These are phyloP conservation scores for Agelas oroides DNA, from an alignment of 37 sponge, comb jelly and placozoan species.

Conservation along the genomic window DNA sequence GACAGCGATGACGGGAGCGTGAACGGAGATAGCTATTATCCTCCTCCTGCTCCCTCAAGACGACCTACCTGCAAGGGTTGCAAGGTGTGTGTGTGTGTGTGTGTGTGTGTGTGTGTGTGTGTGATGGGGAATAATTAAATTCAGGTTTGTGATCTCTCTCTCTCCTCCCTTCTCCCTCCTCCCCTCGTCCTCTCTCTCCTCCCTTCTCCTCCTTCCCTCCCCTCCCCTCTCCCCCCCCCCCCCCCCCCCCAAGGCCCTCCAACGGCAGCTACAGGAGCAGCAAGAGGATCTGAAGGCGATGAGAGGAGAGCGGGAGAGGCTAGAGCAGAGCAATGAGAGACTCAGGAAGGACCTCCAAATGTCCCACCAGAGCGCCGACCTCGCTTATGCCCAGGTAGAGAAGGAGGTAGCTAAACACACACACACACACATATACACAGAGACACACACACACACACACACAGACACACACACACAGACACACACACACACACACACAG, in stretches of 20 bases:
- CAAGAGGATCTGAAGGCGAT: slow-evolving; percentile 30
- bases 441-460: no score
- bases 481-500: no score
- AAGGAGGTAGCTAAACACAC: no score
- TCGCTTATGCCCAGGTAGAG: slow-evolving; percentile 17
- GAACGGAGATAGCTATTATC: no score
- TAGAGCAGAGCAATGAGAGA: slow-evolving; percentile 29
- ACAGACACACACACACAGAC: no score
- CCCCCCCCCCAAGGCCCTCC: background rate
- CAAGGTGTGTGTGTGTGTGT: slow-evolving; percentile 10
- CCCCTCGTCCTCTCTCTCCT: slow-evolving; percentile 7
- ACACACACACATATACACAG: no score
- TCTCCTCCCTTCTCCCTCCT: slow-evolving; percentile 10
- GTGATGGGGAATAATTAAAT: no score
- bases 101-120: background rate
- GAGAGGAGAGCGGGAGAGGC: slow-evolving; percentile 15
- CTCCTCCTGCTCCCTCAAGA: slow-evolving; percentile 2
- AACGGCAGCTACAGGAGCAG: background rate
- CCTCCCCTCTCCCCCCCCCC: no score
- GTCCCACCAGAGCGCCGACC: slow-evolving; percentile 14
- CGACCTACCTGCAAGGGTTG: slow-evolving; percentile 4
- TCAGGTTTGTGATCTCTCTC: background rate
- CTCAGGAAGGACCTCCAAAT: slow-evolving; percentile 19
- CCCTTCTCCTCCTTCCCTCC: background rate
- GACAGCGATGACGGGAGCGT: no score